Evolutionary conservation across 2,797 vertebrate species (phyloP).

Genomic region (Melopsittacus undulatus): DNA sequence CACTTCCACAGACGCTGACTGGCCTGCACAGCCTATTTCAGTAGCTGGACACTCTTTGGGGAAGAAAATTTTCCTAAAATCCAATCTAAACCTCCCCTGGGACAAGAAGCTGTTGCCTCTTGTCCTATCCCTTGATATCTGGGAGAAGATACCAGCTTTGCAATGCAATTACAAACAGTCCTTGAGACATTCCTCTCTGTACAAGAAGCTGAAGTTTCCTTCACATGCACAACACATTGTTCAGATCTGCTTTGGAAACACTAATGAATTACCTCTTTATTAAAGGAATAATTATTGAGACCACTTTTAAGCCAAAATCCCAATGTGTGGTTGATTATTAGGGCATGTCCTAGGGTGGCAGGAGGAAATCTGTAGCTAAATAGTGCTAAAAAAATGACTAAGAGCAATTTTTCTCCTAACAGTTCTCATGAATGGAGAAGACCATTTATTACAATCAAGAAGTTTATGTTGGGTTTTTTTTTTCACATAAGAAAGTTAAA

Average conservation of each 20-base stretch:
- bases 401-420: not conserved
- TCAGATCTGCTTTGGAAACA: not conserved
- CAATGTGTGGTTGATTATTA: not conserved
- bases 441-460: not conserved
- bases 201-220: not conserved
- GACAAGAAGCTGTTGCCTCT: not conserved
- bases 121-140: not conserved
- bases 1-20: not conserved
- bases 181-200: not conserved
- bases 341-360: rapidly evolving
- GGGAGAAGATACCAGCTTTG: not conserved
- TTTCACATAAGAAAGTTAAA: not conserved
- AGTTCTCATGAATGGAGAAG: not conserved
- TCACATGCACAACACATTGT: not conserved
- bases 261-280: not conserved
- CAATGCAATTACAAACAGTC: not conserved
- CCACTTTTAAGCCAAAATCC: not conserved
- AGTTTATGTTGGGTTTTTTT: not conserved
- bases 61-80: not conserved
- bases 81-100: not conserved
- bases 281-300: not conserved
- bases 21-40: not conserved
- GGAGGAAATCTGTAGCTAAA: not conserved
- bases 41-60: not conserved
- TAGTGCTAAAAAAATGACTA: not conserved